phyloP scores from a whole-genome alignment of 2,797 vertebrate species.

The Meda fulgida region DNA sequence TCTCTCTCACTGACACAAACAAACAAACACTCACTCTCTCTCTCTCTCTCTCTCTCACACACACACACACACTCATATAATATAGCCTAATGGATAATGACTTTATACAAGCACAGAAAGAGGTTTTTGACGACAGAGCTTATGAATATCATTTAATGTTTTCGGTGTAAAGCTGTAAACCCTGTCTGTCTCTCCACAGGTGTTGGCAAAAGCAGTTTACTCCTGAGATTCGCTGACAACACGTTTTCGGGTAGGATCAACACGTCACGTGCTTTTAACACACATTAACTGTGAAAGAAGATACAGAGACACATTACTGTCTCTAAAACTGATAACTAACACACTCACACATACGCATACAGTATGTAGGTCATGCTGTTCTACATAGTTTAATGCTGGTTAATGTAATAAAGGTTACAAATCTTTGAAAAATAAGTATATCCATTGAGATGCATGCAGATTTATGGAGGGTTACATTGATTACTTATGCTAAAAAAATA shows the following conservation, averaged over 20 bases:
- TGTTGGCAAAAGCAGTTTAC: conserved; percentile 99
- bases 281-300: neutral
- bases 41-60: no score
- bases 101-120: neutral
- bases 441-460: neutral
- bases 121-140: no score
- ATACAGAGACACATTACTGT: neutral
- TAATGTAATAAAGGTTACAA: neutral
- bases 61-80: no score
- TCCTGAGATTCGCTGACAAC: conserved; percentile 98
- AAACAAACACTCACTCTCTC: no score
- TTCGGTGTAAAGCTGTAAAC: neutral
- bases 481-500: neutral
- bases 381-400: neutral
- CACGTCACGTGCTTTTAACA: neutral
- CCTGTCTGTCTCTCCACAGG: conserved; percentile 73
- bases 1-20: no score
- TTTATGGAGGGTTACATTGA: neutral
- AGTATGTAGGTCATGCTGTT: neutral
- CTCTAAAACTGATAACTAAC: neutral
- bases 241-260: conserved; percentile 94
- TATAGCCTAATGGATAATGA: neutral
- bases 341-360: no score
- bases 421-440: neutral
- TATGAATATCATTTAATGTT: neutral